Evolutionary conservation across 1,140 invertebrate genomes (phyloP), one percentile per base, ranked within the genome.

Genomic region (Brachystomella parvula): DNA sequence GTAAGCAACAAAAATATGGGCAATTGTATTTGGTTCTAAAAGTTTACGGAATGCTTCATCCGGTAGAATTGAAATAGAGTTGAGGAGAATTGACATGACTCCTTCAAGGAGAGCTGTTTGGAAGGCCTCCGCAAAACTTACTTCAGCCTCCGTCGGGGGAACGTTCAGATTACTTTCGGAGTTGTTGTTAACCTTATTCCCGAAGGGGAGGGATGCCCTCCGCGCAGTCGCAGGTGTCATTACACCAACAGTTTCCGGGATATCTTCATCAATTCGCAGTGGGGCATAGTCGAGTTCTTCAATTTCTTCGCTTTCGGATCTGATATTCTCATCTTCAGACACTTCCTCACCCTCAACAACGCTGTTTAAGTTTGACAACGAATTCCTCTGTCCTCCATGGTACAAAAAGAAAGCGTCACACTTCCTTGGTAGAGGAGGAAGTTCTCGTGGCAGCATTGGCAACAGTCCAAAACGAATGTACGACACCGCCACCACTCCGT

Each of bases 51-150:
- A 73, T 12, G 66, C 57, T 0, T 26, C 58, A 33, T 73, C 71
- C 0, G 71, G 67, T n/a, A 73, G 66, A 39, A 73, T 73, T 39
- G 71, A 47, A 1, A 73, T 28, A 2, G 71, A 32, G 39, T 73
- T 70, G 17, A 69, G 58, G 12, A 73, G 61, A 57, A 73, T 69
- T 0, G 64, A 57, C 71, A 73, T 73, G n/a, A 69, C 29, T 19
- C 44, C 69, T 67, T 73, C 71, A 3, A 68, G 47, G 2, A 73
- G 35, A 56, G 69, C 63, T 61, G 67, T 66, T 47, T 71, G 71
- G 35, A 73, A 73, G 9, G 57, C 60, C 49, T 63, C 66, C 3
- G 47, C 26, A 61, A 73, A 73, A 53, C 49, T 53, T 53, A 6
- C 24, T 26, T 6, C 6, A 19, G 19, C 19, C 19, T 39, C 35